Evolutionary conservation across 1,140 invertebrate species (phyloP), one percentile per base, ranked within the genome.

Genomic region (Pseudomyrmex pallidus): DNA sequence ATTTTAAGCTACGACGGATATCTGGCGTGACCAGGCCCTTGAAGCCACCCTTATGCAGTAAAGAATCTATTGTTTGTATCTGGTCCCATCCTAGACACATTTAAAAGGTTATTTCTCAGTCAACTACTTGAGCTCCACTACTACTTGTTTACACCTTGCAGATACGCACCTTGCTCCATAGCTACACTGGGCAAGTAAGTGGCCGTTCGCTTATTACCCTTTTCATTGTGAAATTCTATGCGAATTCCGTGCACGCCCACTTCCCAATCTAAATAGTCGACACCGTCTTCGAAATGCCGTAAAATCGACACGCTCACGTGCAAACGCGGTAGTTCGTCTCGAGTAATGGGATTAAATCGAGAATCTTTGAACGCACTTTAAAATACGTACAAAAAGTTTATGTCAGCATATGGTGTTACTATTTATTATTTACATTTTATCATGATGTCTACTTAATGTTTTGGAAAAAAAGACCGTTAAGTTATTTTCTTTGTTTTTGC

Each of bases 161-260:
- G 8, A 83, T 72, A 83, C 90, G 89, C 95, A 98, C 98, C 99
- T 97, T 99, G 99, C 94, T 99, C 99, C 78, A 96, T 96, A 88
- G 99, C 98, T 77, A 99, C 98, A 95, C 99, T 97, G 68, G 99
- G 99, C 92, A 99, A 95, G 95, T 99, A 99, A 89, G 99, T 99
- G 87, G 99, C 99, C 86, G 98, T 99, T 90, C 98, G 96, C 91
- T 98, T 98, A 87, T 97, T 97, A 82, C 99, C 99, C 90, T 98
- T 98, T 91, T 99, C 99, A 94, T 98, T 99, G 78, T 97, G 94
- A 91, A 99, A 99, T 95, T 99, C 99, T 87, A 99, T 99, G 66
- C 99, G 96, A 90, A 99, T 99, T 44, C 99, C 99, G 95, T 99
- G 99, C 56, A 97, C 96, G 17, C 99, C 99, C 74, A 99, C 96